Percentiles rank a stretch among this genome's conserved stretches.
phyloP scores from a whole-genome alignment of 2,113 vertebrate genomes.

The Cyanocitta stelleri region DNA sequence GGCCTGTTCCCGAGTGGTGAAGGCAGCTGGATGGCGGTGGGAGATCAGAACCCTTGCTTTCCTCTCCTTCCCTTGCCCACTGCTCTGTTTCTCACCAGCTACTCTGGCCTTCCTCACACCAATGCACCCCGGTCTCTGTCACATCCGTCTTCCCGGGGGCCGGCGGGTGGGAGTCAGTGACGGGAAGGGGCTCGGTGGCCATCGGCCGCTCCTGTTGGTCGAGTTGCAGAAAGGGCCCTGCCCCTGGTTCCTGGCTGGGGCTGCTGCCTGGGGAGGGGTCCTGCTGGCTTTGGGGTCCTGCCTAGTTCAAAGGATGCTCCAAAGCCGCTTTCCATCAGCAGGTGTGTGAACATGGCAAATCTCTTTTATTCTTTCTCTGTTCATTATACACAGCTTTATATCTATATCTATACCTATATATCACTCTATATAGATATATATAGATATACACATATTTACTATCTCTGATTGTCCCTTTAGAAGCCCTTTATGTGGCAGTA shows the following conservation, averaged over 20 bases:
- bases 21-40: background rate
- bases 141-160: conserved; percentile 8
- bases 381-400: conserved; percentile 73
- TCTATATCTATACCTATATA: conserved; percentile 73
- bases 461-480: conserved; percentile 77
- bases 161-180: background rate
- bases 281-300: conserved; percentile 68
- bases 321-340: conserved; percentile 78
- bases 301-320: conserved; percentile 72
- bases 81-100: conserved; percentile 25
- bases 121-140: background rate
- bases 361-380: conserved; percentile 76
- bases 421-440: conserved; percentile 70
- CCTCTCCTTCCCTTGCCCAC: conserved; percentile 11
- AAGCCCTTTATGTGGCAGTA: conserved; percentile 96
- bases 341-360: conserved; percentile 78
- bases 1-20: background rate
- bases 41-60: background rate
- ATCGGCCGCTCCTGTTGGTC: conserved; percentile 28
- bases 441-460: conserved; percentile 73
- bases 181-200: conserved; percentile 13
- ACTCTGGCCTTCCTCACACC: background rate
- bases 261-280: conserved; percentile 49
- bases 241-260: conserved; percentile 52
- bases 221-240: conserved; percentile 58